Percentiles rank a stretch among this genome's conserved stretches.
Conservation (phyloP, 2,888 invertebrate genomes). For the Cheilosia soror region DNA sequence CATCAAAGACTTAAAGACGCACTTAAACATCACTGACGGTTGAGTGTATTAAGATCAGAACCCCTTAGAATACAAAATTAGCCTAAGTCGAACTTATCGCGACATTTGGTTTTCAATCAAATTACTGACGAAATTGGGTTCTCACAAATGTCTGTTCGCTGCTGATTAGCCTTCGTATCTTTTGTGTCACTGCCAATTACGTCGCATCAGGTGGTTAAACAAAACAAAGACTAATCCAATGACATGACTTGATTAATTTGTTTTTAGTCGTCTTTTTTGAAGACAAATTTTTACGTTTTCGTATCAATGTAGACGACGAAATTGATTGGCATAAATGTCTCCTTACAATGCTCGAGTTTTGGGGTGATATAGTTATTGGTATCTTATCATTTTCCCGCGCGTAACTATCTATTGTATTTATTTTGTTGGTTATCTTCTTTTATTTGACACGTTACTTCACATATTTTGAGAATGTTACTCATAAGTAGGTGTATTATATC, state of each 20-base stretch:
- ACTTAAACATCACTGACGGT: background rate
- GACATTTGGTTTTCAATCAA: background rate
- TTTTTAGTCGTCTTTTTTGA: background rate
- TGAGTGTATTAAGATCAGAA: background rate
- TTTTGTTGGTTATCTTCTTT: background rate
- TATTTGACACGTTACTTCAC: background rate
- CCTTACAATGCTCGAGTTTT: too few relatives aligned
- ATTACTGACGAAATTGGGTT: background rate
- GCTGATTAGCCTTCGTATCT: background rate
- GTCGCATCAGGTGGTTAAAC: background rate
- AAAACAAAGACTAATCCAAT: background rate
- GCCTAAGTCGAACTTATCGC: background rate
- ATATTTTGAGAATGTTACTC: background rate
- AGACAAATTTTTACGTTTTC: too few relatives aligned
- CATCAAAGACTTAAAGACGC: too few relatives aligned
- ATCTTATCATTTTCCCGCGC: background rate
- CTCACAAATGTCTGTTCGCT: background rate
- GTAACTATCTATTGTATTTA: background rate
- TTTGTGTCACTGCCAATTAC: background rate
- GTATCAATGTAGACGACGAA: background rate
- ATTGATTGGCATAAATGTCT: background rate
- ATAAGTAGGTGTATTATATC: background rate
- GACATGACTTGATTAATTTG: conserved; percentile 9
- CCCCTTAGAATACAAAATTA: background rate
- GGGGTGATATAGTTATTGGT: background rate